A percentile compares a stretch with the other conserved stretches of the same genome.
Evolutionary conservation across 2,113 vertebrate genomes (phyloP).

Genomic region (Gallinago media): DNA sequence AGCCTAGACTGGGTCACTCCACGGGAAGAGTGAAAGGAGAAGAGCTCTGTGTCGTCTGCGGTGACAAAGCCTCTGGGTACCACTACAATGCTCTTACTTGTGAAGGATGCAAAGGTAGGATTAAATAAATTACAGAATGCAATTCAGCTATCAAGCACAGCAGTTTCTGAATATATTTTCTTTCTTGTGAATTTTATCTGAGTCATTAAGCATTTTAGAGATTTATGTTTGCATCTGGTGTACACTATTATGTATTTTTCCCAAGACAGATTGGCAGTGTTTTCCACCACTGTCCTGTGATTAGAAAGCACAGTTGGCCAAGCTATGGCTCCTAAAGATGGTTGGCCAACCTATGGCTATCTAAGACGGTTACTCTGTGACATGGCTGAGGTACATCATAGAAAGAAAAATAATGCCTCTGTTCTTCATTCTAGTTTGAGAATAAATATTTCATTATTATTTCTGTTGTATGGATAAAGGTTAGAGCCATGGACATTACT

Average conservation of each 20-base stretch:
- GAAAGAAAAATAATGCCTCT: not conserved
- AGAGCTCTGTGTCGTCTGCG: conserved; percentile 96
- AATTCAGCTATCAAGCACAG: not conserved
- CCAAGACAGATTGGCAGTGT: not conserved
- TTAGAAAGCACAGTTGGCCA: not conserved
- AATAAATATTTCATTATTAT: not conserved
- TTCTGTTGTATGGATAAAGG: not conserved
- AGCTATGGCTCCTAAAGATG: rapidly evolving
- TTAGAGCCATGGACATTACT: not conserved
- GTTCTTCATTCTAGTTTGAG: not conserved
- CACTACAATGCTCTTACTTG: conserved; percentile 98
- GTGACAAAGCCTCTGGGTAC: conserved; percentile 97
- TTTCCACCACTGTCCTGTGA: not conserved
- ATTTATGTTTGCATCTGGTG: not conserved
- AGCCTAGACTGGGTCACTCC: conserved; percentile 80
- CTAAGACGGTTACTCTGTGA: not conserved
- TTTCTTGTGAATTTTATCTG: not conserved
- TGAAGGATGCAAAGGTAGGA: conserved; percentile 97
- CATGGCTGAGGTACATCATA: rapidly evolving
- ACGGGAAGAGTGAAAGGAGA: conserved; percentile 89
- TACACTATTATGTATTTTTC: not conserved
- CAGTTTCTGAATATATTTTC: not conserved
- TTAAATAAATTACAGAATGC: not conserved
- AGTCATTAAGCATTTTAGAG: not conserved
- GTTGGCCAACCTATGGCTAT: rapidly evolving